Conservation (phyloP, 1,140 invertebrate genomes). For the Propsilocerus akamusi region DNA sequence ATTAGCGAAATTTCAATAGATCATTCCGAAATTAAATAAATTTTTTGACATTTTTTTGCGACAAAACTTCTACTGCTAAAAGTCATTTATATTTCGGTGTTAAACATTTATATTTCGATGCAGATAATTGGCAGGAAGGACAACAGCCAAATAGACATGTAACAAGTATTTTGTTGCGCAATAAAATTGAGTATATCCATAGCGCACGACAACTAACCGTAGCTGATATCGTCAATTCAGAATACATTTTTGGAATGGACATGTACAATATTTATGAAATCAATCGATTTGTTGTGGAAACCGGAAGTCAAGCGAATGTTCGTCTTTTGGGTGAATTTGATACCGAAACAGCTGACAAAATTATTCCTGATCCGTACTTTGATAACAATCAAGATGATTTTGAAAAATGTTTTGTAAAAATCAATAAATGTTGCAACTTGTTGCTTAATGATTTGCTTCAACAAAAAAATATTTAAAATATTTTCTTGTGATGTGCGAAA, state of each 20-base stretch:
- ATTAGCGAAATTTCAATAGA: constrained; percentile 68
- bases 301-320: constrained; percentile 45
- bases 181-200: neutral
- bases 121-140: too few relatives aligned
- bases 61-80: constrained; percentile 45
- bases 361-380: constrained; percentile 80
- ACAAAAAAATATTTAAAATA: too few relatives aligned
- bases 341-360: constrained; percentile 43
- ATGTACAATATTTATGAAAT: constrained; percentile 52
- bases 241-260: constrained; percentile 85
- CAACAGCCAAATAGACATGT: too few relatives aligned
- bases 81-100: constrained; percentile 23
- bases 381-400: too few relatives aligned
- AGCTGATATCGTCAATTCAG: constrained; percentile 57
- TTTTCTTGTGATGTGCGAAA: too few relatives aligned
- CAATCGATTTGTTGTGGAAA: constrained; percentile 31
- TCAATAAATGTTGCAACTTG: too few relatives aligned
- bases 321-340: constrained; percentile 63
- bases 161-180: too few relatives aligned
- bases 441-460: too few relatives aligned
- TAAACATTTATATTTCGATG: neutral
- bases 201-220: constrained; percentile 23
- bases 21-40: constrained; percentile 39
- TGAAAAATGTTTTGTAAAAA: too few relatives aligned
- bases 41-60: constrained; percentile 39